A percentile compares a stretch with the other conserved stretches of the same genome.
Conservation (phyloP, 2,888 invertebrate species). For the Alitta virens region DNA sequence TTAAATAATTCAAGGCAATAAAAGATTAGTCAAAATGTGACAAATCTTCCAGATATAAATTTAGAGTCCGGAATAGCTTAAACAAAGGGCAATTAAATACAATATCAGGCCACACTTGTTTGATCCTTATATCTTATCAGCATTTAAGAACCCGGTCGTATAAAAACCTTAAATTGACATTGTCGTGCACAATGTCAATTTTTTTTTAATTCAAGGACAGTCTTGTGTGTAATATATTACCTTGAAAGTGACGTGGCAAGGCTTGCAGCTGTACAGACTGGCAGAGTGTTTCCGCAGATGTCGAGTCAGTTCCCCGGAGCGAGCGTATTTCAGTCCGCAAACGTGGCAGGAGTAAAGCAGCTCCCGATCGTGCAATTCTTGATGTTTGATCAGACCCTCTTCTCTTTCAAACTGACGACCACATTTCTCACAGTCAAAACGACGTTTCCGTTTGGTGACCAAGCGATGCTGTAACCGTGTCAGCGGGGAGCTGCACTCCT, state of each 20-base stretch:
- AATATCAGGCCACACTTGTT: too few species aligned
- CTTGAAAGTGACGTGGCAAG: constrained; percentile 29
- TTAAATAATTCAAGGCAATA: too few species aligned
- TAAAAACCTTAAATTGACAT: too few species aligned
- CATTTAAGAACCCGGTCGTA: too few species aligned
- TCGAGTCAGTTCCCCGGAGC: constrained; percentile 32
- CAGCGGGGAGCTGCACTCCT: background rate
- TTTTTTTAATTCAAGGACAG: too few species aligned
- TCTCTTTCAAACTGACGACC: constrained; percentile 18
- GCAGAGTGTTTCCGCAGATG: constrained; percentile 33
- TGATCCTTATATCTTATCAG: too few species aligned
- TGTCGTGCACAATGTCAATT: too few species aligned
- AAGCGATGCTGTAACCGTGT: background rate
- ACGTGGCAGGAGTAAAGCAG: constrained; percentile 28
- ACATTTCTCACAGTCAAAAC: constrained; percentile 17
- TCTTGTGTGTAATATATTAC: too few species aligned
- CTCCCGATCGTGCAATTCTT: constrained; percentile 11
- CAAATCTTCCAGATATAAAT: too few species aligned
- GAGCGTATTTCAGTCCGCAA: constrained; percentile 31
- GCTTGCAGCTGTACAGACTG: constrained; percentile 28
- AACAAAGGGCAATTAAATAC: too few species aligned
- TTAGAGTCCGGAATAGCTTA: too few species aligned
- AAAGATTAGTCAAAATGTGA: too few species aligned
- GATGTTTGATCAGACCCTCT: constrained; percentile 17
- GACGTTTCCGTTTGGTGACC: constrained; percentile 2